Evolutionary conservation across 1,140 invertebrate species (phyloP).

Genomic region (Micrasema minimum): DNA sequence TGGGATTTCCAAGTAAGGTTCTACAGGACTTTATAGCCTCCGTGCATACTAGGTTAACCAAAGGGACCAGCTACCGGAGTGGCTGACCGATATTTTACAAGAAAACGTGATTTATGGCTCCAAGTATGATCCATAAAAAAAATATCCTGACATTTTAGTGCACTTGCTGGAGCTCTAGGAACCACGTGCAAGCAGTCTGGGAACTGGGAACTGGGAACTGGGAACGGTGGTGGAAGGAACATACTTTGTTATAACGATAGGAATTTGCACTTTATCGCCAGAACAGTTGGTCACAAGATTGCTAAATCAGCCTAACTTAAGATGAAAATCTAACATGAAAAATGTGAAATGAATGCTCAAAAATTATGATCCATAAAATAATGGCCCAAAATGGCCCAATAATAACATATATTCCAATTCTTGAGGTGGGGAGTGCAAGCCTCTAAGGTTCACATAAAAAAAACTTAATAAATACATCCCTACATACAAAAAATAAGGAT

Average conservation of each 20-base stretch:
- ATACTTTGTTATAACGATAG: too few relatives aligned
- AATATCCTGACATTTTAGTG: slow-evolving; percentile 43
- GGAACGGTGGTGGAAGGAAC: not conserved
- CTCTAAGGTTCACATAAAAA: too few relatives aligned
- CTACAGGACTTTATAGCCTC: slow-evolving; percentile 13
- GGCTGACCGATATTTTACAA: slow-evolving; percentile 51
- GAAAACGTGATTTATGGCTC: slow-evolving; percentile 46
- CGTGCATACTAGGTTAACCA: slow-evolving; percentile 36
- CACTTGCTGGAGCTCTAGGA: slow-evolving; percentile 23
- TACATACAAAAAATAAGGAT: too few relatives aligned
- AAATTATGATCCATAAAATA: too few relatives aligned
- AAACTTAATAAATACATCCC: too few relatives aligned
- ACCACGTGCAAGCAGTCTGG: slow-evolving; percentile 1
- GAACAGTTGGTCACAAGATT: slow-evolving; percentile 14
- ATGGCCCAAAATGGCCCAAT: too few relatives aligned
- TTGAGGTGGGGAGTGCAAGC: too few relatives aligned
- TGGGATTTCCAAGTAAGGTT: slow-evolving; percentile 15
- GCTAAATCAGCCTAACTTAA: too few relatives aligned
- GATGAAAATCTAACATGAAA: too few relatives aligned
- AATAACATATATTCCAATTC: too few relatives aligned
- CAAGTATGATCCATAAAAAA: slow-evolving; percentile 43
- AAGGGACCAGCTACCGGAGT: slow-evolving; percentile 30
- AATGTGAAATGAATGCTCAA: too few relatives aligned
- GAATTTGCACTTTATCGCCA: slow-evolving; percentile 6
- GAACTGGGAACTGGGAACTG: not conserved